phyloP scores from a whole-genome alignment of 2,113 vertebrate genomes.

The Grammomys surdaster region DNA sequence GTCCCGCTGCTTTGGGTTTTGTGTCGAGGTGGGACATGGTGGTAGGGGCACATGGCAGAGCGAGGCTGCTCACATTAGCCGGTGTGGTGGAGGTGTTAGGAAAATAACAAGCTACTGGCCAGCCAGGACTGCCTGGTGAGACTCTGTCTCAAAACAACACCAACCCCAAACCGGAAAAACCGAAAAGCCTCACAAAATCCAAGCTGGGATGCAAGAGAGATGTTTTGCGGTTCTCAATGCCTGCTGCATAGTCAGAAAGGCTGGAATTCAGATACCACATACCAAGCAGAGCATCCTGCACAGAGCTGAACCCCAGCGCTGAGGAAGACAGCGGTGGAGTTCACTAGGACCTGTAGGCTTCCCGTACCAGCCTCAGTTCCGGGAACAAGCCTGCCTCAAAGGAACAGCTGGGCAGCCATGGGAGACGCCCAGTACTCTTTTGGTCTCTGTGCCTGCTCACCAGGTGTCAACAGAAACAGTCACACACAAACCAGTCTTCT shows the following conservation, averaged over 20 bases:
- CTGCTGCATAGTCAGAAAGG: neutral
- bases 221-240: accelerated
- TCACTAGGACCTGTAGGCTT: neutral
- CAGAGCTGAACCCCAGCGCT: neutral
- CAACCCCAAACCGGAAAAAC: neutral
- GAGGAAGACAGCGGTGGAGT: neutral
- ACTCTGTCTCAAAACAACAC: neutral
- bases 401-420: neutral
- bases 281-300: neutral
- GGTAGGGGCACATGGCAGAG: too few relatives aligned
- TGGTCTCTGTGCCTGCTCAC: neutral
- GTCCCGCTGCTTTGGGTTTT: too few relatives aligned
- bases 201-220: neutral
- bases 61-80: neutral
- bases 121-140: neutral
- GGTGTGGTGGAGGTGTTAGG: too few relatives aligned
- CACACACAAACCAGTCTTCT: neutral
- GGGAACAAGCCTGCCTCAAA: neutral
- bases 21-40: too few relatives aligned
- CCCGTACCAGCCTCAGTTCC: neutral
- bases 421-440: neutral
- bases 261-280: neutral
- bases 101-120: too few relatives aligned
- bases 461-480: neutral
- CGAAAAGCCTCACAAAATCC: neutral